These are phyloP conservation scores for Ciona savignyi DNA, from an alignment of 23 tunicate genomes.

Conservation along the genomic window DNA sequence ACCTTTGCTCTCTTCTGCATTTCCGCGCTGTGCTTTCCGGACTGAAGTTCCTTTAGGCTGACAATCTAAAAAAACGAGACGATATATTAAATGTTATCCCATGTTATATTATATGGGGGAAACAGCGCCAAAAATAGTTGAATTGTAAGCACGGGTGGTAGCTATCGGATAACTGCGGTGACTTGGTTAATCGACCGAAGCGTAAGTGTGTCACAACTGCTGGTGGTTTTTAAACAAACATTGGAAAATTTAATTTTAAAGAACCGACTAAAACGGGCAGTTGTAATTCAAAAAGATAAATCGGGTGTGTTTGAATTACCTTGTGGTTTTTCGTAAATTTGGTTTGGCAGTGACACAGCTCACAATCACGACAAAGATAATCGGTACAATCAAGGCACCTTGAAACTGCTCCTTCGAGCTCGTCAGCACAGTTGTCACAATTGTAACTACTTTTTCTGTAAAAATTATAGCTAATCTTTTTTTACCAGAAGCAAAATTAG, in stretches of 20 bases:
- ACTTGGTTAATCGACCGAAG: no score
- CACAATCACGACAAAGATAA: slow-evolving; percentile 37
- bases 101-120: no score
- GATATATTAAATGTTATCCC: background rate
- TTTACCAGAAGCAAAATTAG: no score
- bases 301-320: no score
- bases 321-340: slow-evolving; percentile 45
- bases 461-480: background rate
- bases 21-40: slow-evolving; percentile 33
- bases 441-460: slow-evolving; percentile 1
- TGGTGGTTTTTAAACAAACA: no score
- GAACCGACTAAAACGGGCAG: no score
- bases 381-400: slow-evolving; percentile 44
- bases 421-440: slow-evolving; percentile 36
- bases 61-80: slow-evolving; percentile 9
- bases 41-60: slow-evolving; percentile 4
- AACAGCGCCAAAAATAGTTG: no score
- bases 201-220: no score
- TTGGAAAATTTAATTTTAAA: no score
- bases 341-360: slow-evolving; percentile 47
- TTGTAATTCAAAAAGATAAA: no score
- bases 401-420: slow-evolving; percentile 10
- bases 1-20: slow-evolving; percentile 33
- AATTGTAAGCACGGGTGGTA: no score
- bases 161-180: no score